Evolutionary conservation across 2,888 invertebrate species (phyloP), one percentile per base, ranked within the genome.

Genomic region (Drosophila colorata): DNA sequence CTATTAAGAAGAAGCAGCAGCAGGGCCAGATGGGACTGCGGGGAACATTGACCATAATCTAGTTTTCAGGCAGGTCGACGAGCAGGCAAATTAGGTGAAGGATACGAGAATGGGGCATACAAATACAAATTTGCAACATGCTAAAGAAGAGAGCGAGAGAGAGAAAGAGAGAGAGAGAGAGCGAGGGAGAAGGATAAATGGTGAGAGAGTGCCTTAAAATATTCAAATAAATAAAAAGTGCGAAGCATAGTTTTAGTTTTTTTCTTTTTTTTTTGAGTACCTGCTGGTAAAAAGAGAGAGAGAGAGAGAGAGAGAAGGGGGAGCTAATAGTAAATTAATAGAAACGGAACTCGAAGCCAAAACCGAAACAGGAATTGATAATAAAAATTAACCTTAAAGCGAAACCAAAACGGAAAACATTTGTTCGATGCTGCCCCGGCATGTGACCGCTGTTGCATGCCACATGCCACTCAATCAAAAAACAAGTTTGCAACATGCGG

Each of bases 61-160:
- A 74, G 74, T 78, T 80, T 67, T 58, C 66, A 44, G 60, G 35
- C 56, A 47, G 64, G 23, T 37, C 48, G 37, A 20, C 40, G 40
- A 44, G 52, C 76, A 37, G 52, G 23, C 52, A 78, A 88, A 85
- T 85, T 88, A 80, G 86, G 75, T 88, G 70, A 80, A 78, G 86
- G 75, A 80, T 86, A 63, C 74, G 72, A 64, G 78, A 70, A 69
- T 74, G 66, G 72, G 70, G 65, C 69, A 74, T 57, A 53, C 40
- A 40, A 78, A 74, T 57, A 53, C 40, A 40, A 78, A 74, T 69
- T 56, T 57, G 47, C 60, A 16, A 59, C 53, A 67, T 43, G 69
- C 49, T 20, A 31, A 11, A 58, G 25, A n/a, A 2, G 9, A 3
- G 31, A 14, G 4, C 16, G 35, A 8, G 33, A 23, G 11, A 13